Evolutionary conservation across 23 tunicate genomes (phyloP).

Genomic region (Halocynthia roretzi): DNA sequence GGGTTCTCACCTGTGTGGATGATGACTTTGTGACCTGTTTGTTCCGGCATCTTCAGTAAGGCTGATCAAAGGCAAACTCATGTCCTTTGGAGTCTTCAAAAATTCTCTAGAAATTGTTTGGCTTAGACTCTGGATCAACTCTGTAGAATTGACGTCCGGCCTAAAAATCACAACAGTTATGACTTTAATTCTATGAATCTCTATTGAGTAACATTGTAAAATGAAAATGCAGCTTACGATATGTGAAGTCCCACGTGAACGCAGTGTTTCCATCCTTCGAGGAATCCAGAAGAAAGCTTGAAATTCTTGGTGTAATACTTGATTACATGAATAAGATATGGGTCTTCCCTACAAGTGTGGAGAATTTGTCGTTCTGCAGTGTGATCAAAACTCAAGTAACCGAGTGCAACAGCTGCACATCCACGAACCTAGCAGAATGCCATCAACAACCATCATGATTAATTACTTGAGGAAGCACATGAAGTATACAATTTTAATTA

Average conservation of each 20-base stretch:
- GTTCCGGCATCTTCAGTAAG: constrained; percentile 52
- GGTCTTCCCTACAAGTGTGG: constrained; percentile 48
- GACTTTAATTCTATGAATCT: background rate
- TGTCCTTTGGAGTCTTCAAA: constrained; percentile 61
- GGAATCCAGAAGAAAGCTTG: constrained; percentile 64
- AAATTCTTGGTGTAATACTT: constrained; percentile 79
- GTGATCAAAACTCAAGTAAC: constrained; percentile 86
- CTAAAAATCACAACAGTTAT: constrained; percentile 9
- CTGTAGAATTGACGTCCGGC: constrained; percentile 9
- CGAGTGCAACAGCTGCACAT: constrained; percentile 70
- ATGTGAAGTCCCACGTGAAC: constrained; percentile 48
- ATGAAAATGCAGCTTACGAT: constrained; percentile 17
- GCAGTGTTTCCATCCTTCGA: constrained; percentile 85
- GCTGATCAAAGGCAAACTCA: constrained; percentile 18
- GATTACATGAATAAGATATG: constrained; percentile 49
- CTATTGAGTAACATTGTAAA: background rate
- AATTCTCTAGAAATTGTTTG: constrained; percentile 37
- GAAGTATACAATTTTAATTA: too few relatives aligned
- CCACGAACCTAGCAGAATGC: constrained; percentile 54
- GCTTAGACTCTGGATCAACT: constrained; percentile 28
- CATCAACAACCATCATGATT: too few relatives aligned
- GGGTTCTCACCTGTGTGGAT: constrained; percentile 35
- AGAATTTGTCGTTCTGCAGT: constrained; percentile 67
- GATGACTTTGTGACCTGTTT: constrained; percentile 51
- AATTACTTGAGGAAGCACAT: too few relatives aligned